These are phyloP conservation scores for Caenorhabditis virilis DNA, from an alignment of 2,888 invertebrate species.

Conservation along the genomic window DNA sequence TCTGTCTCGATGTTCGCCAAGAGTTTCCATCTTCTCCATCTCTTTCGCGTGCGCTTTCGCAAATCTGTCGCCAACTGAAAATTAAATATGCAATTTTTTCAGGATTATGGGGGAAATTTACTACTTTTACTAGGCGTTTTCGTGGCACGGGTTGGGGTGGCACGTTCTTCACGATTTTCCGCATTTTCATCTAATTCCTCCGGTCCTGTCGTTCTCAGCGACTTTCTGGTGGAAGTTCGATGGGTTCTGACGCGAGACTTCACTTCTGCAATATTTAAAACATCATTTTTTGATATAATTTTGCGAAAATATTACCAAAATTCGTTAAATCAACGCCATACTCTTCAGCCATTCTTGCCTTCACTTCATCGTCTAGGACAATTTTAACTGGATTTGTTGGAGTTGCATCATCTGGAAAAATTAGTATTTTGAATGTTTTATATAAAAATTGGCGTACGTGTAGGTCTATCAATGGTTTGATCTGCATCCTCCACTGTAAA, in stretches of 20 bases:
- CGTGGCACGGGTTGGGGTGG: background rate
- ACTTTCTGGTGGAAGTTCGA: constrained; percentile 15
- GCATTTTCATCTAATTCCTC: background rate
- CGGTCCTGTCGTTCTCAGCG: constrained; percentile 2
- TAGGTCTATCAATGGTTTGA: background rate
- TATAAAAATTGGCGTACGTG: constrained; percentile 6
- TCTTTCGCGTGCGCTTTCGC: constrained; percentile 22
- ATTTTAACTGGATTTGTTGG: constrained; percentile 24
- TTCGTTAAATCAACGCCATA: constrained; percentile 14
- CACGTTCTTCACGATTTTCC: background rate
- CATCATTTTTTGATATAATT: no score
- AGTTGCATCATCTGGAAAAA: constrained; percentile 19
- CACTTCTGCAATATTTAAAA: constrained; percentile 17
- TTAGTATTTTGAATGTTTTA: background rate
- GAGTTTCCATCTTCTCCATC: constrained; percentile 26
- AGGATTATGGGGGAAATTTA: background rate
- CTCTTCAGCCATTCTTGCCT: constrained; percentile 3
- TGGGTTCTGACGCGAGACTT: constrained; percentile 17
- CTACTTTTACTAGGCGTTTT: background rate
- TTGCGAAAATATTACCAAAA: constrained; percentile 3
- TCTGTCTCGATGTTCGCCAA: constrained; percentile 15
- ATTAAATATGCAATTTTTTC: background rate
- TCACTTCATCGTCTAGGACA: constrained; percentile 23
- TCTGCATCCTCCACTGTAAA: constrained; percentile 18
- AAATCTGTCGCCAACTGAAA: constrained; percentile 13